Conservation (phyloP, 1,140 invertebrate genomes). For the Telenomus remus region DNA sequence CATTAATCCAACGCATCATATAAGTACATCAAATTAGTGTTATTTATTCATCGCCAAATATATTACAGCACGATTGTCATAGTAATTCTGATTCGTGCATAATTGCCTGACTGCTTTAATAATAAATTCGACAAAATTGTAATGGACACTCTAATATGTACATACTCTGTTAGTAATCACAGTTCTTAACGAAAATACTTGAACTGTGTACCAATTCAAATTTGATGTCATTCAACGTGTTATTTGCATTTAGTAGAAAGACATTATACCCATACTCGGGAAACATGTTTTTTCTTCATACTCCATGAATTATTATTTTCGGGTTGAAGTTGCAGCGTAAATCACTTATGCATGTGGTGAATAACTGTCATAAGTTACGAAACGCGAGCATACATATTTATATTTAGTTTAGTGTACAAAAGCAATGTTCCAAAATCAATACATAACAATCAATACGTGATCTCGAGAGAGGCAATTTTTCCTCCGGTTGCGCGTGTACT, state of each 20-base stretch:
- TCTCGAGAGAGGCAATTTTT: constrained; percentile 37
- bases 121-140: constrained; percentile 11
- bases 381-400: constrained; percentile 43
- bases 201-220: constrained; percentile 5
- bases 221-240: too few species aligned
- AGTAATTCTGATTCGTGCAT: background rate
- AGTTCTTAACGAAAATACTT: constrained; percentile 17
- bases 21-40: background rate
- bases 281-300: too few species aligned
- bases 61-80: background rate
- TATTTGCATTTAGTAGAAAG: too few species aligned
- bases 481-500: constrained; percentile 21
- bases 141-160: constrained; percentile 19
- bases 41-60: constrained; percentile 13
- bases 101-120: constrained; percentile 6
- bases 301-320: constrained; percentile 24
- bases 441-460: constrained; percentile 36
- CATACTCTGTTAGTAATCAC: constrained; percentile 19
- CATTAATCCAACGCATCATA: background rate
- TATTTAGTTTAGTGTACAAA: constrained; percentile 25
- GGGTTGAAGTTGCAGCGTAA: constrained; percentile 26
- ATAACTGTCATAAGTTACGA: constrained; percentile 46
- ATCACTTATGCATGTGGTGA: constrained; percentile 32
- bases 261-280: too few species aligned
- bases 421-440: constrained; percentile 46